Evolutionary conservation across 1,140 invertebrate species (phyloP).

Genomic region (Cataglyphis hispanica): DNA sequence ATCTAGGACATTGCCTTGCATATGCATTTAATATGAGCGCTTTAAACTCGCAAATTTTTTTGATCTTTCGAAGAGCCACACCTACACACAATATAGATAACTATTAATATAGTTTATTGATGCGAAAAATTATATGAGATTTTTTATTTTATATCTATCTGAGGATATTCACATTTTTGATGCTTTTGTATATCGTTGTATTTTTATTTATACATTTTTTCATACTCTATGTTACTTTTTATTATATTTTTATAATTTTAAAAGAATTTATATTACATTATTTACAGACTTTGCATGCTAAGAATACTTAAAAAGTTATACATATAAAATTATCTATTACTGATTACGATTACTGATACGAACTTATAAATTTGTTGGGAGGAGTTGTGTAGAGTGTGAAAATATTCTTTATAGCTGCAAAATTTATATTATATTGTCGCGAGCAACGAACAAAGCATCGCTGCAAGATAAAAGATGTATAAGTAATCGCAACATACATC

Average conservation of each 20-base stretch:
- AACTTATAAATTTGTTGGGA: not conserved
- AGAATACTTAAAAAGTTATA: no score
- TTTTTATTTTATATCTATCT: not conserved
- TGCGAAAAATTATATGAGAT: not conserved
- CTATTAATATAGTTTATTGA: not conserved
- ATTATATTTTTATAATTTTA: not conserved
- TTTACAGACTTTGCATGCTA: no score
- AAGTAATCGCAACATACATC: not conserved
- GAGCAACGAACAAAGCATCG: not conserved
- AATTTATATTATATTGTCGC: not conserved
- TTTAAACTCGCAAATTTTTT: slow-evolving; percentile 15
- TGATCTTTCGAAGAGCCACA: not conserved
- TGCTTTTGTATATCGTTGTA: no score
- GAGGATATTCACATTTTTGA: not conserved
- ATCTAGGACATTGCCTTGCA: not conserved
- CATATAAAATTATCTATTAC: not conserved
- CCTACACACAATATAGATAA: not conserved
- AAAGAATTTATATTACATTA: not conserved
- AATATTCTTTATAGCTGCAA: not conserved
- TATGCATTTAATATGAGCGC: not conserved
- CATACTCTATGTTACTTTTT: not conserved
- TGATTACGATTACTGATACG: no score
- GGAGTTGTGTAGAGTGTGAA: not conserved
- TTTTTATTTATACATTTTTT: slow-evolving; percentile 4
- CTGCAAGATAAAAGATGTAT: not conserved